Evolutionary conservation across 1,140 invertebrate species (phyloP).

Genomic region (Drosophila arawakana): DNA sequence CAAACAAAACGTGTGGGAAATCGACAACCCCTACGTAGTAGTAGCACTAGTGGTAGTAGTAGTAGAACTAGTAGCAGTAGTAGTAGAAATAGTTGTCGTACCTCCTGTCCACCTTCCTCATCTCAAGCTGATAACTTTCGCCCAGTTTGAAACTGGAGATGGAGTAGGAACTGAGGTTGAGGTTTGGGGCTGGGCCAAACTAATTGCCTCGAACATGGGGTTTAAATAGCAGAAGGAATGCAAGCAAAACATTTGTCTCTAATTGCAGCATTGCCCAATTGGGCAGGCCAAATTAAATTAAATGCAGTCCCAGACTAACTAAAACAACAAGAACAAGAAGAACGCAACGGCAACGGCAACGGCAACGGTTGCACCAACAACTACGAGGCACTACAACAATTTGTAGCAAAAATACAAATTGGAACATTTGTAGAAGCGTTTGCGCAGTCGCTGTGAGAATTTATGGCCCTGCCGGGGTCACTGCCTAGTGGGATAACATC

Average conservation of each 20-base stretch:
- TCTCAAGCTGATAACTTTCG: constrained; percentile 65
- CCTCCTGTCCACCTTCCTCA: too few species aligned
- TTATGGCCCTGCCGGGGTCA: constrained; percentile 79
- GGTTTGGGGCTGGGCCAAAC: constrained; percentile 47
- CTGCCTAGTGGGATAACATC: constrained; percentile 76
- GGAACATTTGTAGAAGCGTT: constrained; percentile 72
- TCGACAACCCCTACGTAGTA: constrained; percentile 27
- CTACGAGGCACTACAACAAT: constrained; percentile 57
- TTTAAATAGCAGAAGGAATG: constrained; percentile 75
- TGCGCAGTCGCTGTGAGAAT: constrained; percentile 72
- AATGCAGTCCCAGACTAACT: constrained; percentile 60
- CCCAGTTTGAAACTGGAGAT: constrained; percentile 15
- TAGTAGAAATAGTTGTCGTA: too few species aligned
- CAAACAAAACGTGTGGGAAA: constrained; percentile 80
- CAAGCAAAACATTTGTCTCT: constrained; percentile 79
- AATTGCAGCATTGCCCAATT: constrained; percentile 79
- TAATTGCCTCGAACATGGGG: constrained; percentile 78
- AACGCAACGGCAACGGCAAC: constrained; percentile 33
- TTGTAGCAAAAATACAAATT: constrained; percentile 81
- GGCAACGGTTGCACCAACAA: constrained; percentile 34
- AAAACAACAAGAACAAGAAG: constrained; percentile 16
- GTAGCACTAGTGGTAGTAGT: too few species aligned
- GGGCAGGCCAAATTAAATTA: constrained; percentile 81
- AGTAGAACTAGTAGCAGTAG: too few species aligned
- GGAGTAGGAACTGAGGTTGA: neutral